These are phyloP conservation scores for Drosophila mayri DNA, from an alignment of 1,140 invertebrate genomes.

Conservation along the genomic window DNA sequence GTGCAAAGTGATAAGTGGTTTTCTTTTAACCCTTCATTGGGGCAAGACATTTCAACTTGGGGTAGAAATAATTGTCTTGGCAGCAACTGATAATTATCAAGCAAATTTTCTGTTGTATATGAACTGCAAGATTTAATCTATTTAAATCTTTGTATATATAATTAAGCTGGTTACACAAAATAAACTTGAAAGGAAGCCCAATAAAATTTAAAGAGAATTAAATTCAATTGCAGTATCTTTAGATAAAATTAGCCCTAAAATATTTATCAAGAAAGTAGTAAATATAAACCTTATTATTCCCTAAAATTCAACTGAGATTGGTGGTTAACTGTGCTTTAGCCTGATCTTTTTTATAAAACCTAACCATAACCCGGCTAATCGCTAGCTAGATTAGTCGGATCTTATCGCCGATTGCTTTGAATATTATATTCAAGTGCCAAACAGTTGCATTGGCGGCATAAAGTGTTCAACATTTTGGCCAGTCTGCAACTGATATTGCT, in stretches of 20 bases:
- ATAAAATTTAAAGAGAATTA: neutral
- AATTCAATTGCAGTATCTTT: too few species aligned
- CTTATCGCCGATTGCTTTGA: slow-evolving; percentile 34
- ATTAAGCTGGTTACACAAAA: too few species aligned
- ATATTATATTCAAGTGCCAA: slow-evolving; percentile 29
- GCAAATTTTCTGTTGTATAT: too few species aligned
- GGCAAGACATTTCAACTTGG: slow-evolving; percentile 3
- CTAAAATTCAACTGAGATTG: neutral
- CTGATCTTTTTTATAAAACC: neutral
- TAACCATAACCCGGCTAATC: slow-evolving; percentile 21
- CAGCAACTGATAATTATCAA: neutral
- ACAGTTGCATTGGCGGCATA: slow-evolving; percentile 20
- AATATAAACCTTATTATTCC: neutral
- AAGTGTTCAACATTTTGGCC: slow-evolving; percentile 13
- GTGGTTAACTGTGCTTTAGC: too few species aligned
- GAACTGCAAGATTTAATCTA: neutral
- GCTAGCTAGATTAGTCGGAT: slow-evolving; percentile 33
- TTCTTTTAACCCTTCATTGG: slow-evolving; percentile 11
- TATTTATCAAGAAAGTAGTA: neutral
- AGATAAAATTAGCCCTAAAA: too few species aligned
- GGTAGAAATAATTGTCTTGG: neutral
- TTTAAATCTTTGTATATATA: neutral
- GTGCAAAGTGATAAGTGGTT: slow-evolving; percentile 6
- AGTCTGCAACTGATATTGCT: slow-evolving; percentile 30
- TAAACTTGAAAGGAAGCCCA: neutral